Evolutionary conservation across 2,797 vertebrate species (phyloP).

Genomic region (Enteromius thamalakanensis): DNA sequence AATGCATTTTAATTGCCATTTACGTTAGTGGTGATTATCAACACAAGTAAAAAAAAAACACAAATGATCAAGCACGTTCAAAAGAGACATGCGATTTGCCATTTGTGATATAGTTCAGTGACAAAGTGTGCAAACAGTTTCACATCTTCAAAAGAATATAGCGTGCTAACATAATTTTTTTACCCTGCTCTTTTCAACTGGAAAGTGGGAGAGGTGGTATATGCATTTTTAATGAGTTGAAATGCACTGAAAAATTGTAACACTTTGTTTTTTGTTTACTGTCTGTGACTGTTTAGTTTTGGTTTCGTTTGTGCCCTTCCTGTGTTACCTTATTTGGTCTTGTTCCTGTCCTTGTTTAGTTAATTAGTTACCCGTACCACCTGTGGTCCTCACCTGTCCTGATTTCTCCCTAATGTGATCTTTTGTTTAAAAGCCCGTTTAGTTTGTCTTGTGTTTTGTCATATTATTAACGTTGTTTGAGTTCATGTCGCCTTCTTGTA

Average conservation of each 20-base stretch:
- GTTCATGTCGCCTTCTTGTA: too few relatives aligned
- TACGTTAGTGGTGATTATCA: slow-evolving; percentile 31
- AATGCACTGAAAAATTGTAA: not conserved
- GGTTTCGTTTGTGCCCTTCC: too few relatives aligned
- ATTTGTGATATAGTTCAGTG: slow-evolving; percentile 15
- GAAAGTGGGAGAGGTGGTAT: not conserved
- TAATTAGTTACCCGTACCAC: too few relatives aligned
- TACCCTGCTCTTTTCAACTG: slow-evolving; percentile 39
- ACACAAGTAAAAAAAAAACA: slow-evolving; percentile 26
- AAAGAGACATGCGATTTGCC: slow-evolving; percentile 24
- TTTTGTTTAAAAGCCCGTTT: too few relatives aligned
- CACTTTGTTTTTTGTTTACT: too few relatives aligned
- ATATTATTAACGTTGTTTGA: too few relatives aligned
- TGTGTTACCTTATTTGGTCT: too few relatives aligned
- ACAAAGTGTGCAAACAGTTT: slow-evolving; percentile 18
- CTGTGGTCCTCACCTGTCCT: too few relatives aligned
- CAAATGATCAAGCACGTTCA: slow-evolving; percentile 1
- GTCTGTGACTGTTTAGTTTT: too few relatives aligned
- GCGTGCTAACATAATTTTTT: not conserved
- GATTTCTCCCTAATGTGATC: too few relatives aligned
- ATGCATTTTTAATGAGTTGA: slow-evolving; percentile 4
- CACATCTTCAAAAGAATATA: slow-evolving; percentile 11
- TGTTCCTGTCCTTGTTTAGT: too few relatives aligned
- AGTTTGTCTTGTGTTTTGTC: too few relatives aligned
- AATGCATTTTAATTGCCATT: slow-evolving; percentile 52